Evolutionary conservation across 2,797 vertebrate genomes (phyloP).

Genomic region (Leptoclinus maculatus): DNA sequence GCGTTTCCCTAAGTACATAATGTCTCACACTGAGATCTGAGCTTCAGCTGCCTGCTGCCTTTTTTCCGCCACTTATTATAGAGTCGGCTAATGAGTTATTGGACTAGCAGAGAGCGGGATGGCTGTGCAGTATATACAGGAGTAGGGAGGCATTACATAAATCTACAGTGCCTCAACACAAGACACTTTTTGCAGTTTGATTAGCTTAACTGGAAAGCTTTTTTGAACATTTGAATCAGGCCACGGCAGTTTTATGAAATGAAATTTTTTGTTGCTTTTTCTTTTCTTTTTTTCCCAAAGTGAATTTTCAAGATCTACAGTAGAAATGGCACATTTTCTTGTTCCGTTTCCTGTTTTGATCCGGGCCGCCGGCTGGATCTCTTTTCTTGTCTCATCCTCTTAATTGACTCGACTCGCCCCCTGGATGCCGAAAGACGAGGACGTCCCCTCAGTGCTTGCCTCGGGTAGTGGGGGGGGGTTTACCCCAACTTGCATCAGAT

Average conservation of each 20-base stretch:
- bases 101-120: constrained; percentile 39
- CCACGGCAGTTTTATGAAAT: background rate
- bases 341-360: background rate
- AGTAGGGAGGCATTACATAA: constrained; percentile 40
- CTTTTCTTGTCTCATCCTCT: background rate
- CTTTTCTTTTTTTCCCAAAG: too few species aligned
- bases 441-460: background rate
- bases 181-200: constrained; percentile 3
- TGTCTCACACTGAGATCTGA: constrained; percentile 53
- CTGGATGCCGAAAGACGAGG: background rate
- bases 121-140: constrained; percentile 20
- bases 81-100: constrained; percentile 71
- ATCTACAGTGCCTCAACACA: constrained; percentile 40
- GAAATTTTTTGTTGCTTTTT: background rate
- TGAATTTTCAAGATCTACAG: background rate
- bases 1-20: constrained; percentile 56
- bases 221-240: constrained; percentile 9
- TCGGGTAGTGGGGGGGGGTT: constrained; percentile 32
- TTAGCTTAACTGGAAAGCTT: constrained; percentile 14
- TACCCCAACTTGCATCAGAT: constrained; percentile 59
- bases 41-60: constrained; percentile 27
- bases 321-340: background rate
- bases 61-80: constrained; percentile 38
- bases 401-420: constrained; percentile 14
- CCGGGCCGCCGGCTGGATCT: background rate